Evolutionary conservation across 2,888 invertebrate genomes (phyloP).

Genomic region (Chymomyza procnemis): DNA sequence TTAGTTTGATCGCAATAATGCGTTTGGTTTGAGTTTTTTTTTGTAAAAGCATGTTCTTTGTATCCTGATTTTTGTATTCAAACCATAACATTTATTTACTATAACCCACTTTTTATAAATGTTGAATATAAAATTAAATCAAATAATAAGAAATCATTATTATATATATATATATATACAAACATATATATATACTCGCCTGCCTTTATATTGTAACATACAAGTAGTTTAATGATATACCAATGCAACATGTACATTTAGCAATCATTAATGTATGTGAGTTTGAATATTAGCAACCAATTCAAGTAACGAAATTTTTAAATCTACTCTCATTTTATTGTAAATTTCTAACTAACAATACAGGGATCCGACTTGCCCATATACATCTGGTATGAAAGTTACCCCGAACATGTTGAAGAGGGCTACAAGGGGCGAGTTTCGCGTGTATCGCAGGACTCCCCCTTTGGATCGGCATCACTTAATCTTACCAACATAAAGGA

Average conservation of each 20-base stretch:
- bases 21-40: background rate
- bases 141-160: background rate
- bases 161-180: no score
- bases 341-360: background rate
- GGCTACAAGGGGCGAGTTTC: conserved; percentile 95
- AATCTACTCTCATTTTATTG: background rate
- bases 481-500: conserved; percentile 96
- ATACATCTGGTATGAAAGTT: conserved; percentile 98
- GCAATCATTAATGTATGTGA: background rate
- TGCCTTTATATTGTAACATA: background rate
- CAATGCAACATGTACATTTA: background rate
- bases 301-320: background rate
- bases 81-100: no score
- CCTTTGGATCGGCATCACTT: conserved; percentile 94
- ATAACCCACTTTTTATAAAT: background rate
- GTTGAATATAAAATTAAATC: background rate
- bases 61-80: background rate
- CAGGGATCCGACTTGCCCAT: conserved; percentile 97
- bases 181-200: background rate
- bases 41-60: background rate
- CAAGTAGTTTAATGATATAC: background rate
- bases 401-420: conserved; percentile 96
- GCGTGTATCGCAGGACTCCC: conserved; percentile 91
- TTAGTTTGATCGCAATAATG: background rate
- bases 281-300: background rate